Conservation (phyloP, 2,113 vertebrate species). For the Sisor rabdophorus region DNA sequence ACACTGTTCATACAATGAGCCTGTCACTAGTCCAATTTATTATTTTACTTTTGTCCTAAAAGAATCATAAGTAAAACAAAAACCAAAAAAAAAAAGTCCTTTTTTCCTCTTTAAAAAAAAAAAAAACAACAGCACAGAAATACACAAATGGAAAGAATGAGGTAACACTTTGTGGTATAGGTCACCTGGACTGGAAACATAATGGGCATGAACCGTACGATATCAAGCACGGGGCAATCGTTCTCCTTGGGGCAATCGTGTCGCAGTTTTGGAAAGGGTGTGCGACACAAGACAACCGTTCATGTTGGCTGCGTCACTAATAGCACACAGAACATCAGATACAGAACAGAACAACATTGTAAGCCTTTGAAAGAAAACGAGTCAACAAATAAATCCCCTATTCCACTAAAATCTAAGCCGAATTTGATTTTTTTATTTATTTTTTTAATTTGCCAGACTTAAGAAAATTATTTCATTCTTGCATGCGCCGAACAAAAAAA, state of each 20-base stretch:
- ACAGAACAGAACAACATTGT: conserved; percentile 99
- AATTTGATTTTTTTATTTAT: not conserved
- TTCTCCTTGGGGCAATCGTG: conserved; percentile 93
- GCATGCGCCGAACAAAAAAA: conserved; percentile 23
- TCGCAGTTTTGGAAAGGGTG: conserved; percentile 98
- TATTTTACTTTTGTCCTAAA: conserved; percentile 32
- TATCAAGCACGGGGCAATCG: conserved; percentile 98
- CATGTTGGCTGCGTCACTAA: conserved; percentile 99
- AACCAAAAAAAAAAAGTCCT: conserved; percentile 49
- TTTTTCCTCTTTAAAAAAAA: conserved; percentile 36
- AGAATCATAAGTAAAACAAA: conserved; percentile 48
- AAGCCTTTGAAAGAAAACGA: conserved; percentile 64
- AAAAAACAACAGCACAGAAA: conserved; percentile 53
- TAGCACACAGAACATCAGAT: conserved; percentile 99
- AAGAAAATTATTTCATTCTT: not conserved
- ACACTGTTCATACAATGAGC: conserved; percentile 51
- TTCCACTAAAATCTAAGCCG: not conserved
- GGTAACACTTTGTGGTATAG: conserved; percentile 99
- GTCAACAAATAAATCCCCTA: conserved; percentile 54
- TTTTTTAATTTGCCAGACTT: conserved; percentile 17
- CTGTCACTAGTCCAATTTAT: conserved; percentile 46
- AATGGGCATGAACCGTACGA: conserved; percentile 99
- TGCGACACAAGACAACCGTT: conserved; percentile 99
- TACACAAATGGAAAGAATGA: conserved; percentile 83
- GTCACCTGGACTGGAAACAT: conserved; percentile 99